These are phyloP conservation scores for Hippolais icterina DNA, from an alignment of 2,113 vertebrate species.

Conservation along the genomic window DNA sequence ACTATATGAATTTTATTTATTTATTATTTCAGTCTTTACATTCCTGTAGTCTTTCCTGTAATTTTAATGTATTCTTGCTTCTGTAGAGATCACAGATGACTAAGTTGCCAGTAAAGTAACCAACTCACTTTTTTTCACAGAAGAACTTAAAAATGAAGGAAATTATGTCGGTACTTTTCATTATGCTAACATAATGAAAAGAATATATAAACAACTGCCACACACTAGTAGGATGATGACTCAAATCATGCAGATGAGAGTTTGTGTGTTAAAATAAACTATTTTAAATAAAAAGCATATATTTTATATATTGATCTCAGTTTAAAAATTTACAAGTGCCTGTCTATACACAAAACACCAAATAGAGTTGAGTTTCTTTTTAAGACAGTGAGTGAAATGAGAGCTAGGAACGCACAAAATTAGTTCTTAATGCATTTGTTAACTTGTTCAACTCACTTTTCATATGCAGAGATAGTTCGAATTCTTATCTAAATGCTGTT, in stretches of 20 bases:
- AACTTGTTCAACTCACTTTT: not conserved
- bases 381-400: not conserved
- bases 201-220: not conserved
- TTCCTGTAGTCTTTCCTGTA: not conserved
- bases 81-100: not conserved
- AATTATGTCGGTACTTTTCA: not conserved
- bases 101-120: not conserved
- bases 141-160: not conserved
- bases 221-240: not conserved
- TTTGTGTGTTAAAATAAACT: not conserved
- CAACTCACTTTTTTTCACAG: rapidly evolving
- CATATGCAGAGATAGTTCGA: not conserved
- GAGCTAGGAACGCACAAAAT: not conserved
- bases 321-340: not conserved
- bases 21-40: not conserved
- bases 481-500: not conserved
- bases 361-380: not conserved
- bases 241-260: not conserved
- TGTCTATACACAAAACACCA: not conserved
- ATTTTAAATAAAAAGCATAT: not conserved
- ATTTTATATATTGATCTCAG: not conserved
- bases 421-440: not conserved
- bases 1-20: not conserved
- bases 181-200: not conserved
- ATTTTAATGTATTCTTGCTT: not conserved